Evolutionary conservation across 2,888 invertebrate genomes (phyloP).

Genomic region (Prosopocoilus inquinatus): DNA sequence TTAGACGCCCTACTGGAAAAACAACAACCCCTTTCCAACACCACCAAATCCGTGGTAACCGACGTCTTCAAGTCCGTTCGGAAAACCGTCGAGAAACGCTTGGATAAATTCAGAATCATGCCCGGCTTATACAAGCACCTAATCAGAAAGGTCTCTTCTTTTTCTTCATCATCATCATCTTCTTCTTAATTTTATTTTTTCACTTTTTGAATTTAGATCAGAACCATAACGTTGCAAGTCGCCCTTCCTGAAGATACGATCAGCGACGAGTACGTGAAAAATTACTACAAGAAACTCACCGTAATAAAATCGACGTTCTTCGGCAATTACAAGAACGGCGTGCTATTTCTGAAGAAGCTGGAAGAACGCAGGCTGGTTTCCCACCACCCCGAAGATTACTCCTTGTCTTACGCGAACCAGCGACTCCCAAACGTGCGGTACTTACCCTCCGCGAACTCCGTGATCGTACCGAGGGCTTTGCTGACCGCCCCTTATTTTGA

Average conservation of each 20-base stretch:
- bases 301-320: constrained; percentile 56
- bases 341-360: constrained; percentile 48
- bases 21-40: constrained; percentile 34
- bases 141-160: constrained; percentile 44
- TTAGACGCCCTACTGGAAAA: constrained; percentile 50
- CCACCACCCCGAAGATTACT: constrained; percentile 43
- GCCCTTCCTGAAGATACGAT: constrained; percentile 48
- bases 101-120: constrained; percentile 30
- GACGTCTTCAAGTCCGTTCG: constrained; percentile 36
- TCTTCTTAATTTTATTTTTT: background rate
- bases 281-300: constrained; percentile 47
- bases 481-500: constrained; percentile 50
- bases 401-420: constrained; percentile 27
- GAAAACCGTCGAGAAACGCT: constrained; percentile 31
- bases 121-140: constrained; percentile 38
- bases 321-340: constrained; percentile 52
- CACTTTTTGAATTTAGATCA: constrained; percentile 45
- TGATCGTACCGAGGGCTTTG: constrained; percentile 52
- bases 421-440: constrained; percentile 42
- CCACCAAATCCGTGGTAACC: constrained; percentile 30
- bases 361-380: constrained; percentile 46
- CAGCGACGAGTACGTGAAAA: constrained; percentile 44
- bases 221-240: constrained; percentile 49
- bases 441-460: constrained; percentile 49
- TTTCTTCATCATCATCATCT: background rate